A percentile compares a stretch with the other conserved stretches of the same genome.
Conservation (phyloP, 2,888 invertebrate species). For the Hybos culiciformis region DNA sequence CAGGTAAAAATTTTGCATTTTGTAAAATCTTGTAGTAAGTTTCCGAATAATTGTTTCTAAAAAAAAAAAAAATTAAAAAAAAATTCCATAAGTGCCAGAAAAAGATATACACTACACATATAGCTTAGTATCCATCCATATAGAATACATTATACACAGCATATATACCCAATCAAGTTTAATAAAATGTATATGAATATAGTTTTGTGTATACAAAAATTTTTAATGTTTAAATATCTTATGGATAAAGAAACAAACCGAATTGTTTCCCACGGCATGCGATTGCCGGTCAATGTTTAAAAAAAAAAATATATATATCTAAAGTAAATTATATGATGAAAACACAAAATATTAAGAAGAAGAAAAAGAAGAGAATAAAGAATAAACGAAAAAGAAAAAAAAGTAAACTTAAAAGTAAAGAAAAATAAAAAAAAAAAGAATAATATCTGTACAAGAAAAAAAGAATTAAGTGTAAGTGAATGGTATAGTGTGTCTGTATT, state of each 20-base stretch:
- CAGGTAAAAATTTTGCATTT: too few relatives aligned
- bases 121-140: too few relatives aligned
- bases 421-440: conserved; percentile 21
- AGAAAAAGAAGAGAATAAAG: conserved; percentile 1
- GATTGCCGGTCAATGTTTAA: conserved; percentile 38
- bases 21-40: too few relatives aligned
- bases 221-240: background rate
- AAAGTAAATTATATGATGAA: too few relatives aligned
- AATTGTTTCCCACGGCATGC: conserved; percentile 40
- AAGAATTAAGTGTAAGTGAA: background rate
- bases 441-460: conserved; percentile 11
- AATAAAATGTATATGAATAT: too few relatives aligned
- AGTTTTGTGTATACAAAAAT: too few relatives aligned
- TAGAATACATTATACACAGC: too few relatives aligned
- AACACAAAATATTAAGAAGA: background rate
- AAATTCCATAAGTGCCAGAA: too few relatives aligned
- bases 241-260: conserved; percentile 25
- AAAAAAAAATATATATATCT: conserved; percentile 5
- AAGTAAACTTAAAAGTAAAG: conserved; percentile 13
- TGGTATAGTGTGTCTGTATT: background rate
- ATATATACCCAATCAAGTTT: too few relatives aligned
- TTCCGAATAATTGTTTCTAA: too few relatives aligned
- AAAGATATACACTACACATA: too few relatives aligned
- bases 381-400: background rate
- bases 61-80: too few relatives aligned